phyloP scores from a whole-genome alignment of 2,888 invertebrate species.

The Tineola bisselliella region DNA sequence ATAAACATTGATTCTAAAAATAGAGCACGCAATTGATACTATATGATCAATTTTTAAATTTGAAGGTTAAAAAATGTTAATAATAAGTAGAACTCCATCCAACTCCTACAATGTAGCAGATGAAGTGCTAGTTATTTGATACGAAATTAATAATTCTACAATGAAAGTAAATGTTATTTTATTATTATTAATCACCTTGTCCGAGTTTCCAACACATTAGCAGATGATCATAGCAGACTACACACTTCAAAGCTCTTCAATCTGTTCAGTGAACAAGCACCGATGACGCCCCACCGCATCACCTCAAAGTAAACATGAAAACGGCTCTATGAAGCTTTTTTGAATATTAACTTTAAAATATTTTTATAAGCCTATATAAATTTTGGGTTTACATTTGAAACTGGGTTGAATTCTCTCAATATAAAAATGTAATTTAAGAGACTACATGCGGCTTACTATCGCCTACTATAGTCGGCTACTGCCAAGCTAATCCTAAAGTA shows the following conservation, averaged over 20 bases:
- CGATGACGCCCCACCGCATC: conserved; percentile 30
- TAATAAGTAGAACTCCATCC: no score
- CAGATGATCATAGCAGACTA: conserved; percentile 16
- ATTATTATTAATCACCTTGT: conserved; percentile 32
- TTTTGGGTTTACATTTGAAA: neutral
- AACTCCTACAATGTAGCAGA: no score
- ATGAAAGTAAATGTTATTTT: neutral
- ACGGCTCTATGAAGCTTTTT: neutral
- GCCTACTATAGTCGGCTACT: no score
- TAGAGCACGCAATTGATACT: no score
- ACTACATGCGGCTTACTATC: no score
- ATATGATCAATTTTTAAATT: no score
- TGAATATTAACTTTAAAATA: neutral
- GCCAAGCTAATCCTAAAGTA: no score
- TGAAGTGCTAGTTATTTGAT: no score
- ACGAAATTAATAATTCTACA: neutral
- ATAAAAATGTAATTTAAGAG: no score
- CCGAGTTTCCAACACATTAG: conserved; percentile 55
- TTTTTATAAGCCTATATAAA: neutral
- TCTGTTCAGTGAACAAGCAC: conserved; percentile 30
- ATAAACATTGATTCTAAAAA: no score
- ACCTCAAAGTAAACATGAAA: conserved; percentile 21
- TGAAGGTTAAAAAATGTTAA: no score
- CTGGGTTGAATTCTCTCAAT: no score
- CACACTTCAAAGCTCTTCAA: conserved; percentile 26